Evolutionary conservation across 2,888 invertebrate species (phyloP).

Genomic region (Netelia virgata): DNA sequence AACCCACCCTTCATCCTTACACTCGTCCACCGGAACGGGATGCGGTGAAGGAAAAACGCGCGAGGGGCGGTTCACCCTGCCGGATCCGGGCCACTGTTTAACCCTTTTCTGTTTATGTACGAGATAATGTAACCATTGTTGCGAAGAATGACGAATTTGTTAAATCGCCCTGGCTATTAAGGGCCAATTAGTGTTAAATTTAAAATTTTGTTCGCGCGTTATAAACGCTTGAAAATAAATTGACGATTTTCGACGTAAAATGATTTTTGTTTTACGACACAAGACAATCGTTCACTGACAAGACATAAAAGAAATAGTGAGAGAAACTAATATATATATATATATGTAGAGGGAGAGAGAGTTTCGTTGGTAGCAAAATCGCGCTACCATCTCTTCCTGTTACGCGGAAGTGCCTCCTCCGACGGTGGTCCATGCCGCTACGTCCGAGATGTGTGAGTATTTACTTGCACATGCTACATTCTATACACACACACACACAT

Average conservation of each 20-base stretch:
- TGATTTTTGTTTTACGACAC: neutral
- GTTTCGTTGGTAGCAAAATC: slow-evolving; percentile 20
- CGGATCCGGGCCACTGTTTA: slow-evolving; percentile 52
- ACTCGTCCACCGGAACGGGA: neutral
- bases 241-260: too few relatives aligned
- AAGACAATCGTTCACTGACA: neutral
- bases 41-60: slow-evolving; percentile 28
- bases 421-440: slow-evolving; percentile 79
- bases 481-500: neutral
- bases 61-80: slow-evolving; percentile 22
- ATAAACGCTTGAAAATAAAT: too few relatives aligned
- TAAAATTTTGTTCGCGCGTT: too few relatives aligned
- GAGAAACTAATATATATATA: too few relatives aligned
- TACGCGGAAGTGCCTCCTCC: slow-evolving; percentile 79
- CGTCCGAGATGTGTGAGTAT: slow-evolving; percentile 47
- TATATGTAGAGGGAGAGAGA: too few relatives aligned
- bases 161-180: neutral
- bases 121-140: slow-evolving; percentile 1
- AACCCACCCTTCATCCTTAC: slow-evolving; percentile 77
- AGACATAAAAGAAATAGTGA: too few relatives aligned
- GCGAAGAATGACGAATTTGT: slow-evolving; percentile 4
- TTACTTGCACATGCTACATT: slow-evolving; percentile 32
- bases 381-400: slow-evolving; percentile 64
- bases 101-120: slow-evolving; percentile 17
- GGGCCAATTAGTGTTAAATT: neutral